Base-by-base conservation (phyloP, 2,797 vertebrate genomes). In the Chelmon rostratus region DNA sequence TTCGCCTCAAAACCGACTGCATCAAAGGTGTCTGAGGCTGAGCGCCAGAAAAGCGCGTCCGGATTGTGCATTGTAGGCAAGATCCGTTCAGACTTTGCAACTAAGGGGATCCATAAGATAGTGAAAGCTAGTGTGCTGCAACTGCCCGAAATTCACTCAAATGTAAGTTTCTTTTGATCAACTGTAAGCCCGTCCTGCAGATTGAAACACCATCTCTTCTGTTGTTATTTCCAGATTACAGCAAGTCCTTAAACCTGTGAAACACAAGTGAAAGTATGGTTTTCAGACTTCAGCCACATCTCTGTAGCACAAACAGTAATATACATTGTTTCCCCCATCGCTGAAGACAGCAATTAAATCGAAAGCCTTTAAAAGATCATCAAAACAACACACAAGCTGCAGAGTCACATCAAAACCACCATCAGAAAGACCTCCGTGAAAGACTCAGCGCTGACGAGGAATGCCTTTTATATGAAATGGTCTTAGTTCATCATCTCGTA, bases 11-110 rank as follows among this genome's bases (percentile, higher is more conserved):
- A 86, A 83, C 46, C 1, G 5, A 54, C 79, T 70, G 76, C 67
- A 74, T 88, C 81, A 81, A 82, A 88, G 79, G 85, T 73, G 66
- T 84, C 64, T 76, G 66, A 75, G 81, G 65, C 49, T 54, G 76
- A 71, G 58, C 62, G 78, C 70, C 77, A 67, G 78, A 62, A 74
- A 87, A 58, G 10, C 16, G n/a, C 71, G 57, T 66, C 47, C 68
- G 80, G 73, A 85, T 74, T 74, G 46, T 80, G 69, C 73, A 28
- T 49, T 68, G 74, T 57, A 37, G 58, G 72, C 49, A 49, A 78
- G 54, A 82, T 69, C 68, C 80, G 47, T 68, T 73, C 47, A 69
- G 54, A 63, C 70, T 69, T 67, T 79, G 54, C 66, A 83, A 78
- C 56, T n/a, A 61, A 76, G 28, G 64, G 35, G 76, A 71, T 73